Base-by-base conservation (phyloP, 2,113 vertebrate genomes). In the Ornithorhynchus anatinus region DNA sequence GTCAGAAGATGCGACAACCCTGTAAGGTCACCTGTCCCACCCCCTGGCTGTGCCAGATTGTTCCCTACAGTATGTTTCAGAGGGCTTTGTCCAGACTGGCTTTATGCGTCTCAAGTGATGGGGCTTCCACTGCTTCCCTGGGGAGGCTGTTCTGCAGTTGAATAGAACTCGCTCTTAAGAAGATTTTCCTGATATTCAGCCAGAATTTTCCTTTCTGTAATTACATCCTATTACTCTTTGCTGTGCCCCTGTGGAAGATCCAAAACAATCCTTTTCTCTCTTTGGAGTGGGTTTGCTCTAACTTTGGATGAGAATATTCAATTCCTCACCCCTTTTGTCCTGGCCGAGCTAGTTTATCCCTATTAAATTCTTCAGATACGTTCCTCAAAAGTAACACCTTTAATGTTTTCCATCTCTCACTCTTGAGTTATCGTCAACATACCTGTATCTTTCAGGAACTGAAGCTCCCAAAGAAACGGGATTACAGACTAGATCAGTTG, bases 401-500 rank as follows among this genome's bases (percentile, higher is more conserved):
- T 85, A 81, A 81, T 83, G 82, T 75, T 65, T 20, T 6, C 71
- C 65, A 77, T 67, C 67, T 33, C 58, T 72, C 58, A 40, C 39
- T 77, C 85, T 85, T 83, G 75, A 85, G 83, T 85, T 77, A 77
- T 38, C 54, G 71, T 75, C 85, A 85, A 81, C 85, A 83, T 85
- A 77, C 82, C 69, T 87, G 79, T 87, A 74, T 79, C 77, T 85
- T 83, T 87, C 77, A 73, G 74, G 66, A 58, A 59, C 72, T 37
- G 70, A 72, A 59, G 75, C 52, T 40, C 65, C 80, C 66, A 72
- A 79, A 44, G 69, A 83, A 83, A 39, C 54, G 37, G 72, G 64
- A 61, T 62, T 74, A 37, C 56, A 58, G 33, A 72, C 54, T 9
- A 48, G 25, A 27, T n/a, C n/a, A n/a, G n/a, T n/a, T n/a, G n/a